A percentile compares a stretch with the other conserved stretches of the same genome.
phyloP scores from a whole-genome alignment of 37 sponge, comb jelly and placozoan genomes.

The Chondrilla cf. caribensis region DNA sequence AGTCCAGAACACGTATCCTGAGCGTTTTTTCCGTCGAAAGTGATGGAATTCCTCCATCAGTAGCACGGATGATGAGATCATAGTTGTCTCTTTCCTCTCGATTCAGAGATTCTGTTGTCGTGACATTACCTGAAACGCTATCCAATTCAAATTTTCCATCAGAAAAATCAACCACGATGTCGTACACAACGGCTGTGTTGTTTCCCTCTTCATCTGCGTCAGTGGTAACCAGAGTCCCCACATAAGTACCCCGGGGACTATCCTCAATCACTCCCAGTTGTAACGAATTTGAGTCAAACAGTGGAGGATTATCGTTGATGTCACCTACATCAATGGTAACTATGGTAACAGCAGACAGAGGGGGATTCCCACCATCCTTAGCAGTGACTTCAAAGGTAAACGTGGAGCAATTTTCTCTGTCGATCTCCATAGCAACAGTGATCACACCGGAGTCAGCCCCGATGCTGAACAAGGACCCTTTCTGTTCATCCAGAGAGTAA shows the following conservation, averaged over 20 bases:
- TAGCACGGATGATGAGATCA: conserved; percentile 46
- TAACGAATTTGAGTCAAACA: conserved; percentile 31
- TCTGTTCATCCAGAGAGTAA: conserved; percentile 36
- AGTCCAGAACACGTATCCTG: conserved; percentile 40
- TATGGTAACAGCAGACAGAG: conserved; percentile 17
- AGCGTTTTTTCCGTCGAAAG: conserved; percentile 38
- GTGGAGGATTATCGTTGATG: conserved; percentile 68
- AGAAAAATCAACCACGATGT: conserved; percentile 37
- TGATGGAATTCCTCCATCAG: conserved; percentile 50
- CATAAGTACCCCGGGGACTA: conserved; percentile 22
- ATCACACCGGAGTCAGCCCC: conserved; percentile 39
- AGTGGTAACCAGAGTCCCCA: conserved; percentile 31
- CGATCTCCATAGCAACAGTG: conserved; percentile 39
- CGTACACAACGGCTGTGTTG: conserved; percentile 44
- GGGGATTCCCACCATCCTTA: conserved; percentile 45
- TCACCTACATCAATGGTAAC: conserved; percentile 43
- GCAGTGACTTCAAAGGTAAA: conserved; percentile 33
- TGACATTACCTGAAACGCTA: conserved; percentile 38
- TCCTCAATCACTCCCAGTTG: conserved; percentile 48
- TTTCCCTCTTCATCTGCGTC: conserved; percentile 62
- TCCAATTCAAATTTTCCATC: conserved; percentile 41
- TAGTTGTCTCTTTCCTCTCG: conserved; percentile 40
- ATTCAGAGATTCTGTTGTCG: conserved; percentile 31
- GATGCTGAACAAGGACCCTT: conserved; percentile 30
- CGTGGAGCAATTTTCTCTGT: conserved; percentile 45